A percentile compares a stretch with the other conserved stretches of the same genome.
These are phyloP conservation scores for Ispidina picta DNA, from an alignment of 2,797 vertebrate genomes.

Conservation along the genomic window DNA sequence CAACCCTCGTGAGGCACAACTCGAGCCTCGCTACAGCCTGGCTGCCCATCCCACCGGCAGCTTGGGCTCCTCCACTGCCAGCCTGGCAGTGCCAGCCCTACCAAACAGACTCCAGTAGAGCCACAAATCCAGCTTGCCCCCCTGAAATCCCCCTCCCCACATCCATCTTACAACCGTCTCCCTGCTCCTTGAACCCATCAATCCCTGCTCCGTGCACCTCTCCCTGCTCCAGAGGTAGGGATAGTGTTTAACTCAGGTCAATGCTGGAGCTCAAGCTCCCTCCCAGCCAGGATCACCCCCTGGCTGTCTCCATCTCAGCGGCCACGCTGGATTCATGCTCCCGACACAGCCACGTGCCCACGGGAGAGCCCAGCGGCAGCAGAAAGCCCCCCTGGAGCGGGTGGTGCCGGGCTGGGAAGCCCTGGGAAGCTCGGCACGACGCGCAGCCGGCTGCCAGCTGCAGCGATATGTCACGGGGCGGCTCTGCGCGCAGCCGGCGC, in stretches of 20 bases:
- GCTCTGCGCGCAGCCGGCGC: not conserved
- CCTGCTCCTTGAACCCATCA: not conserved
- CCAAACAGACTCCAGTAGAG: not conserved
- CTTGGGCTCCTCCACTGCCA: not conserved
- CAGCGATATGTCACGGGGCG: not conserved
- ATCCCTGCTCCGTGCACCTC: not conserved
- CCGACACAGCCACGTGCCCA: not conserved
- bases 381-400: not conserved
- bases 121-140: not conserved
- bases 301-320: not conserved
- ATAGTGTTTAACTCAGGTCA: not conserved
- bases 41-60: not conserved
- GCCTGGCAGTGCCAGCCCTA: not conserved
- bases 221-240: not conserved
- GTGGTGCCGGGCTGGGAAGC: not conserved
- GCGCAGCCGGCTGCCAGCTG: not conserved
- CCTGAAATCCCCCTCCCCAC: not conserved
- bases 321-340: fast-evolving
- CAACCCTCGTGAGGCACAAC: not conserved
- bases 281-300: not conserved
- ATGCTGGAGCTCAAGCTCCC: not conserved
- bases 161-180: not conserved
- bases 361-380: not conserved
- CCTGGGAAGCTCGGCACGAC: not conserved
- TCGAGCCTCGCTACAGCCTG: not conserved